Evolutionary conservation across 2,113 vertebrate species (phyloP).

Genomic region (Rhabdornis inornatus): DNA sequence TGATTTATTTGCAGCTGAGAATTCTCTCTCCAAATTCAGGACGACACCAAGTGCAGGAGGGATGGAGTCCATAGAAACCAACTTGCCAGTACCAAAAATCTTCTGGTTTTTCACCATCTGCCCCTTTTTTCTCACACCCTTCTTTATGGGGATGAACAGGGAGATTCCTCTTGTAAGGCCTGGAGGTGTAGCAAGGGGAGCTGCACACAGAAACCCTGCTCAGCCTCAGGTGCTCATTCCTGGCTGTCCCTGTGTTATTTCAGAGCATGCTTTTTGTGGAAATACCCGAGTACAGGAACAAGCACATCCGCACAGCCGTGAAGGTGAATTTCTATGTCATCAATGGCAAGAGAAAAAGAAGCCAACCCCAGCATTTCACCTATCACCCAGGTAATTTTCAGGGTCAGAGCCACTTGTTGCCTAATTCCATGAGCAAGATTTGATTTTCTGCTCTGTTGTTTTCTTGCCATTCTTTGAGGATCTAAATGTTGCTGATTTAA

Average conservation of each 20-base stretch:
- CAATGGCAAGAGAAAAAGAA: conserved; percentile 96
- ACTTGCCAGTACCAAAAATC: not conserved
- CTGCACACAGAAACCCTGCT: accelerated
- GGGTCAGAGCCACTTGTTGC: not conserved
- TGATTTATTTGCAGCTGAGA: not conserved
- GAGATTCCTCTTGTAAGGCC: not conserved
- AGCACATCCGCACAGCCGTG: conserved; percentile 78
- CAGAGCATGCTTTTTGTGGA: conserved; percentile 97
- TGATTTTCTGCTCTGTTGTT: not conserved
- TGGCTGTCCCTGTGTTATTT: not conserved
- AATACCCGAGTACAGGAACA: conserved; percentile 88
- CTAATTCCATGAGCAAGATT: not conserved
- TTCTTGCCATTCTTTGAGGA: not conserved
- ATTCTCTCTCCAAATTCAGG: not conserved
- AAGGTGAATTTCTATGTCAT: conserved; percentile 98
- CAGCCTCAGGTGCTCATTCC: not conserved
- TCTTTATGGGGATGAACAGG: not conserved
- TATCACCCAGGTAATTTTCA: conserved; percentile 85
- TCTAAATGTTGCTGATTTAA: not conserved
- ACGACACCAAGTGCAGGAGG: not conserved
- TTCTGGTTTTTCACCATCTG: not conserved
- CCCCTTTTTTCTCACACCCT: not conserved
- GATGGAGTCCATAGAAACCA: not conserved
- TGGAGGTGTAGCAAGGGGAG: accelerated
- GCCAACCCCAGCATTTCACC: conserved; percentile 93